Evolutionary conservation across 2,797 vertebrate species (phyloP), one percentile per base, ranked within the genome.

Genomic region (Acanthurus tractus): DNA sequence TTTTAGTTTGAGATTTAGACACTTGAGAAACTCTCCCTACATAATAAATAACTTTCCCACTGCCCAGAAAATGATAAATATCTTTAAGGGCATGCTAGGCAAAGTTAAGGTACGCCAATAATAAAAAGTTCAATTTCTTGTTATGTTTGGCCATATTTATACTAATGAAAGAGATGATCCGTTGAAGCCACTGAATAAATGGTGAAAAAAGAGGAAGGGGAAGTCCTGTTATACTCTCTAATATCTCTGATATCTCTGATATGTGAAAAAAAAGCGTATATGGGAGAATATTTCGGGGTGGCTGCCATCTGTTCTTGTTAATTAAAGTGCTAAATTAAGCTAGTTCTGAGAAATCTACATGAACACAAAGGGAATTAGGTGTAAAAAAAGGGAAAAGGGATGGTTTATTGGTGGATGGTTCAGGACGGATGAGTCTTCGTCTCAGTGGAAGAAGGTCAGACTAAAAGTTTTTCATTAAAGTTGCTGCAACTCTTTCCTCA

Each of bases 401-500:
- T n/a, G 4, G 7, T 42, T 29, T n/a, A 6, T 10, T 22, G 22
- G 1, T 34, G 53, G 45, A 64, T n/a, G 52, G 29, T 29, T 63
- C 18, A 56, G 73, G 17, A 15, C 9, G 52, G 5, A 75, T 4
- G 2, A 29, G 53, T 29, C 29, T 54, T 70, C 52, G 14, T 64
- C 55, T 61, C 14, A 23, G 4, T 5, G 20, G 17, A 65, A 34
- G 22, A 49, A 55, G 29, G 68, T 66, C 40, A 58, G 15, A 70
- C 29, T 50, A 57, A 1, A 46, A 63, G 29, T 66, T 58, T 58
- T 23, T 58, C 14, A 38, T 25, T 40, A 9, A 53, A 50, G 46
- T 52, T 22, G 17, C 6, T 22, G n/a, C 50, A 34, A 15, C 29
- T 52, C 36, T 22, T 25, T 49, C 53, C 22, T 50, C 17, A 4